Conservation (phyloP, 2,113 vertebrate genomes). For the Anarrhichthys ocellatus region DNA sequence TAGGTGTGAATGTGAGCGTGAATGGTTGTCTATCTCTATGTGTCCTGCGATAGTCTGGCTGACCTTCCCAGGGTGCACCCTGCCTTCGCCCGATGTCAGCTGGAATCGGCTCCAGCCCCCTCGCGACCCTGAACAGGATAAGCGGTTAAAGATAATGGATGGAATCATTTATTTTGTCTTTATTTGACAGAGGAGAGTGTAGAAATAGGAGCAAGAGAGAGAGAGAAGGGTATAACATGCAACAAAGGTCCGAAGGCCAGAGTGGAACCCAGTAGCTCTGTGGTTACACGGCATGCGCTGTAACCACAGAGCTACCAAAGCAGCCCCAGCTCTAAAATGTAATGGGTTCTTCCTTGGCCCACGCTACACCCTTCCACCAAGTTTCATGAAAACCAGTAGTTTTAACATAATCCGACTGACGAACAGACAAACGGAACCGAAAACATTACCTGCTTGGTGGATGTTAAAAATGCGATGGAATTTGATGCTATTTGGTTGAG, state of each 20-base stretch:
- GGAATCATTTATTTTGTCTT: background rate
- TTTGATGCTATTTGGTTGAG: background rate
- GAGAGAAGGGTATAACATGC: background rate
- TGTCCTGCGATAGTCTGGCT: no score
- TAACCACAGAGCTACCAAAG: background rate
- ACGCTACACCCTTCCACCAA: background rate
- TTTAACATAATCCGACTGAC: background rate
- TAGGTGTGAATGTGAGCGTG: background rate
- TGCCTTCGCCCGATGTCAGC: no score
- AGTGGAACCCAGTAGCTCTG: background rate
- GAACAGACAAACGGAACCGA: background rate
- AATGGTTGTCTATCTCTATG: no score
- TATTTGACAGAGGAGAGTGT: background rate
- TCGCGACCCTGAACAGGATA: background rate
- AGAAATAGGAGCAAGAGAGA: background rate
- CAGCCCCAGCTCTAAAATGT: background rate
- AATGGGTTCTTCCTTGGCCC: background rate
- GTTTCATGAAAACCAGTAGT: background rate
- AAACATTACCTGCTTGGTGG: background rate
- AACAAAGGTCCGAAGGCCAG: background rate
- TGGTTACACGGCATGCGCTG: no score
- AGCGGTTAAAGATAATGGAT: background rate
- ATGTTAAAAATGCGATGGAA: background rate
- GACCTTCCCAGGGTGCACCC: no score
- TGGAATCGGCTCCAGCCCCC: background rate